These are phyloP conservation scores for Petrocephalus zakoni DNA, from an alignment of 2,113 vertebrate genomes.

Conservation along the genomic window DNA sequence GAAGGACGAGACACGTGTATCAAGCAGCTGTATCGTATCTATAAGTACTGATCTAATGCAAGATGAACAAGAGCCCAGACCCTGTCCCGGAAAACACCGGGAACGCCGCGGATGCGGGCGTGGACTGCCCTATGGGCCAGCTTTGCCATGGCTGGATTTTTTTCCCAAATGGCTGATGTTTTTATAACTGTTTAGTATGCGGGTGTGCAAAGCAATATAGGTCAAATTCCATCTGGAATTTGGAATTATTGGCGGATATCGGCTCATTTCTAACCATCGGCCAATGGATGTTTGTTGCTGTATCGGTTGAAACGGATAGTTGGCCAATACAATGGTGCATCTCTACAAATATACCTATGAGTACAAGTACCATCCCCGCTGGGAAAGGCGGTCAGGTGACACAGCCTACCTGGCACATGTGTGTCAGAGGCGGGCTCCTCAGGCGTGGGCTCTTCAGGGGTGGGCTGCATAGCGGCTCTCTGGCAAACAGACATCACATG, in stretches of 20 bases:
- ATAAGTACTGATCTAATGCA: background rate
- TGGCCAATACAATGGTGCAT: background rate
- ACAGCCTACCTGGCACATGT: constrained; percentile 55
- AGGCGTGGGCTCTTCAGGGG: constrained; percentile 50
- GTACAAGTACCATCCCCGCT: background rate
- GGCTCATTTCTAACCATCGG: background rate
- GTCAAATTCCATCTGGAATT: background rate
- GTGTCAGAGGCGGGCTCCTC: constrained; percentile 63
- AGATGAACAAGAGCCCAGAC: background rate
- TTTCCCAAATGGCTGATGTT: background rate
- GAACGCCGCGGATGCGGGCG: background rate
- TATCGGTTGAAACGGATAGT: background rate
- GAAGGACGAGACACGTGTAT: background rate
- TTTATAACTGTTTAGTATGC: background rate
- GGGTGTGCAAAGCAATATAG: background rate
- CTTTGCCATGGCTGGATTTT: too few relatives aligned
- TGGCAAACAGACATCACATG: constrained; percentile 36
- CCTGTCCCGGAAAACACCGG: background rate
- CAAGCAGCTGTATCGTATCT: background rate
- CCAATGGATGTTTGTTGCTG: too few relatives aligned
- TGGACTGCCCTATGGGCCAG: too few relatives aligned
- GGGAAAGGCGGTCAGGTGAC: background rate
- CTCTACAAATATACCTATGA: background rate
- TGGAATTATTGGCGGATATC: background rate
- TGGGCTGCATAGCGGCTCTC: constrained; percentile 66